Evolutionary conservation across 1,140 invertebrate genomes (phyloP).

Genomic region (Caenorhabditis tropicalis): DNA sequence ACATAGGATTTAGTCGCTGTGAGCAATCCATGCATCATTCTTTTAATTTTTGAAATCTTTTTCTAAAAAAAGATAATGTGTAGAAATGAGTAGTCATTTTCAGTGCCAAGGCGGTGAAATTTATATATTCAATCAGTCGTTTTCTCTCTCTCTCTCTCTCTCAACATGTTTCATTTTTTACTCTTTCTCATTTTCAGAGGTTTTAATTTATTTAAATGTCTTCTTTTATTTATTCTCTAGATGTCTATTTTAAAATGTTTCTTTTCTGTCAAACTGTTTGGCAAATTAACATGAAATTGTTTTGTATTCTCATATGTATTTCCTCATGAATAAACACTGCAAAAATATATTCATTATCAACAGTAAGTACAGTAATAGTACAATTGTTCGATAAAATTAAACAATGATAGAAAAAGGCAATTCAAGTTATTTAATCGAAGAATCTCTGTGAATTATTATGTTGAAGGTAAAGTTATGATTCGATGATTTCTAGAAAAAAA

Average conservation of each 20-base stretch:
- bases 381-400: too few species aligned
- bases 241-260: constrained; percentile 36
- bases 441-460: too few species aligned
- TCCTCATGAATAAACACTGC: not conserved
- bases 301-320: not conserved
- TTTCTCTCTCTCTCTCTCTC: not conserved
- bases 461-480: not conserved
- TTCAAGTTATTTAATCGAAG: too few species aligned
- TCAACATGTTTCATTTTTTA: not conserved
- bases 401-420: too few species aligned
- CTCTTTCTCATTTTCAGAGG: not conserved
- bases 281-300: constrained; percentile 5
- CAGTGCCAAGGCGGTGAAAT: constrained; percentile 23
- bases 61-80: not conserved
- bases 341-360: too few species aligned
- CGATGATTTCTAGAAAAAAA: too few species aligned
- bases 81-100: constrained; percentile 23
- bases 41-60: not conserved
- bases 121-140: not conserved
- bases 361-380: too few species aligned
- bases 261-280: not conserved
- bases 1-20: constrained; percentile 25
- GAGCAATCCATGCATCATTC: not conserved
- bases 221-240: constrained; percentile 13
- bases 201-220: not conserved